A percentile compares a stretch with the other conserved stretches of the same genome.
Conservation (phyloP, 2,888 invertebrate species). For the Operophtera brumata region DNA sequence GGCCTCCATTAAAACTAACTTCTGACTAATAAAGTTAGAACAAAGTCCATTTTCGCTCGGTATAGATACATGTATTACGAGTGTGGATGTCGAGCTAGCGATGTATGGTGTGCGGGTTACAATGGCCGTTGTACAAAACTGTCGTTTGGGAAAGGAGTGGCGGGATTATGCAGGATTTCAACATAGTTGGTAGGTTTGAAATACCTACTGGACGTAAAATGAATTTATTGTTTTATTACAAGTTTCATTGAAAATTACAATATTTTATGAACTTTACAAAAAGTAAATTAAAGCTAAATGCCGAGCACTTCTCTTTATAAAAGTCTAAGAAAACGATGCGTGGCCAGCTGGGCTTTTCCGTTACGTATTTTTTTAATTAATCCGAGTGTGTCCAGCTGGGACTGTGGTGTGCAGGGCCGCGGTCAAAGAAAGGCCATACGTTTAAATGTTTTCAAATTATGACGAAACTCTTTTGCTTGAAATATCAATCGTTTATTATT, state of each 20-base stretch:
- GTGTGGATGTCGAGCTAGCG: constrained; percentile 34
- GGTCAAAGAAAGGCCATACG: no score
- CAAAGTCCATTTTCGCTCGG: constrained; percentile 53
- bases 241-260: neutral
- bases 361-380: no score
- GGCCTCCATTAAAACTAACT: constrained; percentile 56
- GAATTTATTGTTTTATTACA: neutral
- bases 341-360: no score
- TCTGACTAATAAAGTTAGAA: constrained; percentile 53
- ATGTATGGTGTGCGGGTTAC: constrained; percentile 40
- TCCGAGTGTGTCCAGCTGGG: no score
- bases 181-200: constrained; percentile 23
- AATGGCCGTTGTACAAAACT: constrained; percentile 37
- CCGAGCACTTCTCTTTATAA: no score
- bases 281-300: no score
- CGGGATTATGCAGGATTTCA: constrained; percentile 23
- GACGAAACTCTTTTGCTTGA: no score
- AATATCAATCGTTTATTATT: no score
- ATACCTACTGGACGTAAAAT: constrained; percentile 5
- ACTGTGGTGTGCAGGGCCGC: no score
- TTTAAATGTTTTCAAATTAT: no score
- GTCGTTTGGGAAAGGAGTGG: constrained; percentile 31
- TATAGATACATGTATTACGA: constrained; percentile 42
- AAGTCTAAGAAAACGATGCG: no score
- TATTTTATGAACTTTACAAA: neutral